phyloP scores from a whole-genome alignment of 2,113 vertebrate genomes.

The Catharus fuscescens region DNA sequence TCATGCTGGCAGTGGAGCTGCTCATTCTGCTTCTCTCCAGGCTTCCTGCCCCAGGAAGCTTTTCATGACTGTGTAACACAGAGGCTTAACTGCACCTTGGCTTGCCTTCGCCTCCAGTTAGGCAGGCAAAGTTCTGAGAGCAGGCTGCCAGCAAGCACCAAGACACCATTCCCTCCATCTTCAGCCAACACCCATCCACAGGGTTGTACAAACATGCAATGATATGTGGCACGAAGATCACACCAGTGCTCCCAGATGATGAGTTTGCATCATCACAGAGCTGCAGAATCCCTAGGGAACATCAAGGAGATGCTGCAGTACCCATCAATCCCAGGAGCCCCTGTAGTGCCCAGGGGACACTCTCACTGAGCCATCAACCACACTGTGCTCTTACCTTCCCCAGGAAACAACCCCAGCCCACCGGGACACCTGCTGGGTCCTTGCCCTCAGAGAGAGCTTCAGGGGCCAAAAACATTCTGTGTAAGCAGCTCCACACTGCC shows the following conservation, averaged over 20 bases:
- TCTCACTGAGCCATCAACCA: rapidly evolving
- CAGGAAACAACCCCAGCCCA: not conserved
- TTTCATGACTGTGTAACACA: not conserved
- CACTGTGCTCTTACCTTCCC: not conserved
- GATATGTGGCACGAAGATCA: rapidly evolving
- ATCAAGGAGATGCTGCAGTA: not conserved
- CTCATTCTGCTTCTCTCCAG: not conserved
- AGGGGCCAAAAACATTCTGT: rapidly evolving
- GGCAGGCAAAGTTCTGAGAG: not conserved
- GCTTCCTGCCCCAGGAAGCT: not conserved
- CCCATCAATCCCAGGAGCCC: rapidly evolving
- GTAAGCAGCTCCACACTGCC: not conserved
- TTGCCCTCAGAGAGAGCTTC: not conserved
- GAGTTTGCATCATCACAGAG: rapidly evolving
- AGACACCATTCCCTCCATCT: not conserved
- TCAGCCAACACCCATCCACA: not conserved
- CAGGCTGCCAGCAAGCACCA: not conserved
- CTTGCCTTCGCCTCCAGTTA: not conserved
- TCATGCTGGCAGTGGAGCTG: rapidly evolving
- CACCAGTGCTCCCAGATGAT: not conserved
- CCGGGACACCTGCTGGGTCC: rapidly evolving
- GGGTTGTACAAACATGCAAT: not conserved
- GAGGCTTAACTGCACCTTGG: not conserved
- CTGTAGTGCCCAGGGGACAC: rapidly evolving
- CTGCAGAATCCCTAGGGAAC: not conserved